Evolutionary conservation across 2,888 invertebrate species (phyloP), one percentile per base, ranked within the genome.

Genomic region (Ornithoptera alexandrae): DNA sequence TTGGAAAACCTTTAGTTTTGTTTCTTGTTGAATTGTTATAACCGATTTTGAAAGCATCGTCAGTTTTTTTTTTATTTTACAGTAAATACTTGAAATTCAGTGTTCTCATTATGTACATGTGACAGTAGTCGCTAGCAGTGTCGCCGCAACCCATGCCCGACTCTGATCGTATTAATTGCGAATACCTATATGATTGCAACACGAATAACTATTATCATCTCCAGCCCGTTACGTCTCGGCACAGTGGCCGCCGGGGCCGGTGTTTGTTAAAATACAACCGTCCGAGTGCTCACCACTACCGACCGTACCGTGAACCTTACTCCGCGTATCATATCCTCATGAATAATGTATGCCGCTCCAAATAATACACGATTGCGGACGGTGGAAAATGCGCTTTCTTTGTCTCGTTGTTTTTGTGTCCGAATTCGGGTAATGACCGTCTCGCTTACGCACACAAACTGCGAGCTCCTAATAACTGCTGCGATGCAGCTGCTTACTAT

Each of bases 271-370:
- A 66, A 71, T 63, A 62, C 68, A 63, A 15, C 59, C 15, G 62
- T 62, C 50, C 62, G 20, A 24, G n/a, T 24, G 46, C 46, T 30
- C 69, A 71, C 73, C 66, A 69, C 53, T 80, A 81, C 80, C 62
- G 77, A 79, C 87, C 76, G 81, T 90, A 87, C 88, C 70, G 78
- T 85, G 85, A 86, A 86, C 88, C 87, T 87, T 84, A 84, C 86
- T 85, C 82, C 83, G 79, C 87, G 89, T 90, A 89, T 90, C 67
- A 67, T 63, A 64, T 22, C 22, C 64, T 68, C 62, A 70, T 66
- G 56, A 68, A 90, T 91, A 89, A 90, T 90, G 86, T 81, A 90
- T 83, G 71, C 75, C 83, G 89, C 87, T 90, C 89, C 88, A 88
- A 89, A 90, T 89, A 90, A 88, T 89, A 87, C 85, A 88, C 87